Percentiles rank a stretch among this genome's conserved stretches.
Evolutionary conservation across 2,888 invertebrate genomes (phyloP).

Genomic region (Halictus quadricinctus): DNA sequence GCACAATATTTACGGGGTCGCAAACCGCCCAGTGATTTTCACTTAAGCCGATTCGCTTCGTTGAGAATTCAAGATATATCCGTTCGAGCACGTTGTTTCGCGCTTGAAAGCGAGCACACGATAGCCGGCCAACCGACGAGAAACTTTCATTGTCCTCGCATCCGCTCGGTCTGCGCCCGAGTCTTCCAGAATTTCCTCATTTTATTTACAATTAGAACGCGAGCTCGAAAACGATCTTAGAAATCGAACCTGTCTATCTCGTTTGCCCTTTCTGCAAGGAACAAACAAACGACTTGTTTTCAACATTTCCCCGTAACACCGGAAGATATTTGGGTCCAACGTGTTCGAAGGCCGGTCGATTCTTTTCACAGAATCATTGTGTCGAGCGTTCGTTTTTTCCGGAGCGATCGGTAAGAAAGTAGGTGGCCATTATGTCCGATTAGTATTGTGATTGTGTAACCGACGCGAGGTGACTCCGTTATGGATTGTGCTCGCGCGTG

Average conservation of each 20-base stretch:
- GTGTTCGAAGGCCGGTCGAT: neutral
- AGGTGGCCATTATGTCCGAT: slow-evolving; percentile 79
- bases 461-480: slow-evolving; percentile 81
- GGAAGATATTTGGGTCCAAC: neutral
- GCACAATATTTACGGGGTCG: slow-evolving; percentile 76
- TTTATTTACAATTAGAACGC: neutral
- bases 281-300: no score
- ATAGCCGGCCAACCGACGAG: slow-evolving; percentile 12
- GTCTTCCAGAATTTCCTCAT: neutral
- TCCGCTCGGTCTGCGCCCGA: neutral
- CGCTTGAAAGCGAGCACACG: slow-evolving; percentile 43
- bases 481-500: slow-evolving; percentile 72
- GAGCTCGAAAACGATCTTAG: neutral
- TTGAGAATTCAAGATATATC: slow-evolving; percentile 62
- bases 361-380: neutral
- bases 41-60: slow-evolving; percentile 64
- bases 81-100: slow-evolving; percentile 56
- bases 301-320: no score
- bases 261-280: no score
- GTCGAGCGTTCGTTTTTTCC: neutral
- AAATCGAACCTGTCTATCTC: neutral
- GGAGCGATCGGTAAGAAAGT: slow-evolving; percentile 61
- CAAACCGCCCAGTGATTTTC: slow-evolving; percentile 69
- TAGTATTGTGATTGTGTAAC: slow-evolving; percentile 82
- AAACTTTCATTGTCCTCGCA: slow-evolving; percentile 38